Evolutionary conservation across 2,113 vertebrate genomes (phyloP).

Genomic region (Gadus chalcogrammus): DNA sequence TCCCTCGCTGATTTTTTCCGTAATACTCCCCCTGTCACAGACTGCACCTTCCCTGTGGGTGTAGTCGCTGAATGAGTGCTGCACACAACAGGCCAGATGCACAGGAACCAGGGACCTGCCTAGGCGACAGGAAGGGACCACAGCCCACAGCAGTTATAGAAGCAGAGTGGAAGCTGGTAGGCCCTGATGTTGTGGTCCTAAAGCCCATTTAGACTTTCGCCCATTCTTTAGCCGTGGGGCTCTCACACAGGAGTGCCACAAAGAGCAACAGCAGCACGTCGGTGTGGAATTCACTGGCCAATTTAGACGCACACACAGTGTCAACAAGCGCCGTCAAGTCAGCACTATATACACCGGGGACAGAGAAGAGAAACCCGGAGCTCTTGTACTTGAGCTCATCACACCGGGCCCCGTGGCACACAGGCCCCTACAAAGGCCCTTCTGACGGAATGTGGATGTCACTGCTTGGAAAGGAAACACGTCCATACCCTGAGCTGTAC

Average conservation of each 20-base stretch:
- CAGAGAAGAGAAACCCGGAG: slow-evolving; percentile 29
- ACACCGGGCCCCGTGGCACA: not conserved
- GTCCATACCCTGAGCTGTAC: slow-evolving; percentile 17
- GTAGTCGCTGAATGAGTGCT: slow-evolving; percentile 3
- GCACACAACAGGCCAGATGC: slow-evolving; percentile 17
- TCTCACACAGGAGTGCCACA: slow-evolving; percentile 60
- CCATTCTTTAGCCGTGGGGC: slow-evolving; percentile 33
- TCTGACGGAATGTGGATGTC: not conserved
- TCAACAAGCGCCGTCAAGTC: slow-evolving; percentile 23
- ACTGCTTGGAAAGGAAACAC: not conserved
- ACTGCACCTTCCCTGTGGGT: slow-evolving; percentile 6
- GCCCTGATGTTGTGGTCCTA: slow-evolving; percentile 23
- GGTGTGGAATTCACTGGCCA: slow-evolving; percentile 59
- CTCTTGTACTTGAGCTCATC: no score
- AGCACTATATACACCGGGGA: slow-evolving; percentile 25
- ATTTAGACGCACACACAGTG: slow-evolving; percentile 47
- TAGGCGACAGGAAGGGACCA: slow-evolving; percentile 13
- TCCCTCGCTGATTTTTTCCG: not conserved
- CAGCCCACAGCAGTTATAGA: not conserved
- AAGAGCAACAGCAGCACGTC: slow-evolving; percentile 56
- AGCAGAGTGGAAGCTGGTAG: slow-evolving; percentile 8
- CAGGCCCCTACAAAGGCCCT: not conserved
- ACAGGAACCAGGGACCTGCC: not conserved
- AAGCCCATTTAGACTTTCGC: slow-evolving; percentile 23
- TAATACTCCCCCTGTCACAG: slow-evolving; percentile 30